Evolutionary conservation across 2,113 vertebrate genomes (phyloP), one percentile per base, ranked within the genome.

Genomic region (Poicephalus gulielmi): DNA sequence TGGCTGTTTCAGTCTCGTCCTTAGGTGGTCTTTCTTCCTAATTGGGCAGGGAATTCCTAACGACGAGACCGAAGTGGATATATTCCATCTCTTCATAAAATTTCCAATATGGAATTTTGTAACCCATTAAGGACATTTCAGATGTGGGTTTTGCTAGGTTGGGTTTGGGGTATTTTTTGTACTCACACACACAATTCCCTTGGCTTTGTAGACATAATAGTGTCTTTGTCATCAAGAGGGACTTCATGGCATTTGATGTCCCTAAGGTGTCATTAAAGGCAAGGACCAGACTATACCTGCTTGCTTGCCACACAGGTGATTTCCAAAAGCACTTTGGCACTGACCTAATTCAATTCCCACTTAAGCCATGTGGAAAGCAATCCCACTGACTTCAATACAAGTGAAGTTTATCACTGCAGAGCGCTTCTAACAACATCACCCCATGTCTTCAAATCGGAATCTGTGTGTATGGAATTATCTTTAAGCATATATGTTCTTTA

Each of bases 351-450:
- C 89, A 84, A 66, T 27, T 96, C 69, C 75, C 66, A 43, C 67
- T 82, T 80, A 93, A 92, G 88, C 74, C 80, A 41, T 6, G 69
- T 57, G 57, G 91, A 49, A 76, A 95, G 84, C 91, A 95, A 94
- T 94, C 92, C 88, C 91, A 87, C 76, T 96, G 95, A 95, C 92
- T 80, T 94, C 77, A 66, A 93, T 96, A 92, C 47, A 60, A 57
- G 33, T 0, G 0, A 92, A 94, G 85, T 95, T 94, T 90, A 90
- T 90, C 78, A 4, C 84, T 19, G 82, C 67, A 9, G 13, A 92
- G 67, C 3, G 0, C 76, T 93, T 83, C 88, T 94, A 93, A 94
- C 93, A 92, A 55, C 13, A 39, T 83, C 80, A 86, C 57, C 77
- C 74, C 78, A 24, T 68, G 95, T 31, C 43, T 75, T 67, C 43